phyloP scores from a whole-genome alignment of 2,113 vertebrate genomes.

The Muntiacus reevesi region DNA sequence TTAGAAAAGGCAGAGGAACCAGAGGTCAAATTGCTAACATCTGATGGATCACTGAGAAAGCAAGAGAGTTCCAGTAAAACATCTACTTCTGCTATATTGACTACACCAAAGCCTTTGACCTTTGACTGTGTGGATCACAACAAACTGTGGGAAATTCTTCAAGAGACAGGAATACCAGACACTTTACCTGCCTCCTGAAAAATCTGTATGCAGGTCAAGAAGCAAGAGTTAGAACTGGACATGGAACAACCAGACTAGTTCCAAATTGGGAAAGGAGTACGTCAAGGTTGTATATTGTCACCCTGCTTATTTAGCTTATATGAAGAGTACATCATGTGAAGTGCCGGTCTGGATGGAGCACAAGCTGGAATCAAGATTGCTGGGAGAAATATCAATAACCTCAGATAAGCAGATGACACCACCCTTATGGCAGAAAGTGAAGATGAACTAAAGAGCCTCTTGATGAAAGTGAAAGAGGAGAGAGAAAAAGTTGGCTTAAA shows the following conservation, averaged over 20 bases:
- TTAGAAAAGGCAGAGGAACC: not conserved
- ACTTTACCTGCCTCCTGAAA: not conserved
- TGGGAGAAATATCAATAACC: not conserved
- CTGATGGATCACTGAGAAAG: not conserved
- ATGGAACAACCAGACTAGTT: not conserved
- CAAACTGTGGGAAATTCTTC: not conserved
- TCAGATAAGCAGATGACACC: not conserved
- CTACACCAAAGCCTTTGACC: not conserved
- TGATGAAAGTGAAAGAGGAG: not conserved
- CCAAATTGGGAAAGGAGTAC: rapidly evolving
- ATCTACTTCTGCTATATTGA: not conserved
- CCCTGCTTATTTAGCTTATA: not conserved
- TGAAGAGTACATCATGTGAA: not conserved
- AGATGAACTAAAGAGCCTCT: not conserved
- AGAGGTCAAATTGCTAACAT: not conserved
- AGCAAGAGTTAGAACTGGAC: not conserved
- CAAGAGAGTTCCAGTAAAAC: not conserved
- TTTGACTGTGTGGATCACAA: not conserved
- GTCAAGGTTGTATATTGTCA: not conserved
- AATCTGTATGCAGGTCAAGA: not conserved
- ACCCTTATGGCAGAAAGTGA: not conserved
- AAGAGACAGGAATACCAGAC: not conserved
- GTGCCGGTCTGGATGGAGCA: rapidly evolving
- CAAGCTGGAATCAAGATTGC: not conserved
- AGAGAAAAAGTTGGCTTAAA: not conserved